Evolutionary conservation across 2,113 vertebrate genomes (phyloP).

Genomic region (Apodemus sylvaticus): DNA sequence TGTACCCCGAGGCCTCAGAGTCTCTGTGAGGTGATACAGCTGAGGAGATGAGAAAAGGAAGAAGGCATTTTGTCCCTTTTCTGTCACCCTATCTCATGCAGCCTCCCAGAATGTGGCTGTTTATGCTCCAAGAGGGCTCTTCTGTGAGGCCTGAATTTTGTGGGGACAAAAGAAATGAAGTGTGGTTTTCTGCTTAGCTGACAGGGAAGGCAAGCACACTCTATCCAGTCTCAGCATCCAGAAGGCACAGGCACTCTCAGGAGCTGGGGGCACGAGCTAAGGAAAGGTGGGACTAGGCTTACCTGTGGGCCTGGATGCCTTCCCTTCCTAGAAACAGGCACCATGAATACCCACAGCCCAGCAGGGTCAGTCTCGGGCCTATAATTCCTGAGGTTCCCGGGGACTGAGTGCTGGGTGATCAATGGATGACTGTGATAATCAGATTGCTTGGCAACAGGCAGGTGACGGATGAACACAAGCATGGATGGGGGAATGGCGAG

Average conservation of each 20-base stretch:
- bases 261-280: no score
- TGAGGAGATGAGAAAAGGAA: background rate
- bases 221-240: background rate
- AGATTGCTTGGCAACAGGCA: slow-evolving; percentile 77
- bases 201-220: background rate
- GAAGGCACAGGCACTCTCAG: background rate
- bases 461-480: slow-evolving; percentile 1
- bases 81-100: background rate
- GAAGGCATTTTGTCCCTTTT: background rate
- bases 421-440: slow-evolving; percentile 77
- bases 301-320: background rate
- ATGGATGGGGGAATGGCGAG: background rate
- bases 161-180: background rate
- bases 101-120: background rate
- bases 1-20: background rate
- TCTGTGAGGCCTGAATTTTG: background rate
- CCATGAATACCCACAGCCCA: background rate
- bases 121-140: background rate
- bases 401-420: slow-evolving; percentile 57
- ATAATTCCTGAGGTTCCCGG: background rate
- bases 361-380: background rate
- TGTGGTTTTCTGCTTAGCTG: background rate
- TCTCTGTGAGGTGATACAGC: background rate
- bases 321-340: background rate
- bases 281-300: background rate